Percentiles rank a stretch among this genome's conserved stretches.
These are phyloP conservation scores for Conger conger DNA, from an alignment of 2,113 vertebrate genomes.

Conservation along the genomic window DNA sequence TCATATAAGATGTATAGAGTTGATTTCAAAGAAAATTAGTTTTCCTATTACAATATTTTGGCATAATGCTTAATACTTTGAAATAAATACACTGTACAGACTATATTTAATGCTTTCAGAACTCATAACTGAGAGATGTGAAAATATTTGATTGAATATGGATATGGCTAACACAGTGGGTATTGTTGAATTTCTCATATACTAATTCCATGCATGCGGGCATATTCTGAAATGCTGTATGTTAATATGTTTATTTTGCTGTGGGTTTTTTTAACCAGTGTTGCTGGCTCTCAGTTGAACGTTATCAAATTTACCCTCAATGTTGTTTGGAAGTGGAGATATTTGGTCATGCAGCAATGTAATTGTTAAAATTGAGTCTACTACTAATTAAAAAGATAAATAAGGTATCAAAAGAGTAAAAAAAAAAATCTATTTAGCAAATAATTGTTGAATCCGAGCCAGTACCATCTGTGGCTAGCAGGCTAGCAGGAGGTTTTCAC, in stretches of 20 bases:
- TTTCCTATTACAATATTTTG: conserved; percentile 14
- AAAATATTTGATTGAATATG: not conserved
- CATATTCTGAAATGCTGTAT: not conserved
- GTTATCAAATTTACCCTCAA: not conserved
- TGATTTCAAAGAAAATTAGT: not conserved
- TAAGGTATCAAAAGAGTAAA: no score
- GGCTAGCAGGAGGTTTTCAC: no score
- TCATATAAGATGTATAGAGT: not conserved
- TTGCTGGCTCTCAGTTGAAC: not conserved
- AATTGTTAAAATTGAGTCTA: no score
- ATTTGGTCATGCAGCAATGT: no score
- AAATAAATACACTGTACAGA: not conserved
- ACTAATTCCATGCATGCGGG: not conserved
- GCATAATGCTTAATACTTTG: not conserved
- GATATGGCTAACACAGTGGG: not conserved
- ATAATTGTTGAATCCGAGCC: no score
- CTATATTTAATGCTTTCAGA: not conserved
- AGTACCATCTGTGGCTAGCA: no score
- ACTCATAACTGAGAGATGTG: no score
- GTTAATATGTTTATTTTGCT: not conserved
- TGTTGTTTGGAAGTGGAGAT: not conserved
- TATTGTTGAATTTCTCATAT: not conserved
- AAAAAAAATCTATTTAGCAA: no score
- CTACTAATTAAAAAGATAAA: no score
- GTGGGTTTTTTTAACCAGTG: not conserved